Conservation (phyloP, 2,888 invertebrate species). For the Caenorhabditis sp. region DNA sequence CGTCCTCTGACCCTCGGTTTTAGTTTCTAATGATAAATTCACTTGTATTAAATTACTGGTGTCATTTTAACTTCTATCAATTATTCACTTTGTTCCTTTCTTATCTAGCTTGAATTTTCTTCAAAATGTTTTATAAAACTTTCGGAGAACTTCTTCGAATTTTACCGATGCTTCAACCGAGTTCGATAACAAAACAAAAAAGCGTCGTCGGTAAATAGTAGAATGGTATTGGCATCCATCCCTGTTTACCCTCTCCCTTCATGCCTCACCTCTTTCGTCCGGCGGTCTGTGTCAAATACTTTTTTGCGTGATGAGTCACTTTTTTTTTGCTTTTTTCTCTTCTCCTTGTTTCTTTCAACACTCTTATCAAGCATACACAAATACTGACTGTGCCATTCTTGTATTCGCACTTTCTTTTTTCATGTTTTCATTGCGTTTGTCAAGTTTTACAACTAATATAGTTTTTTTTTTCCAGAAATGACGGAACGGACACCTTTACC, state of each 20-base stretch:
- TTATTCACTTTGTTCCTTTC: not conserved
- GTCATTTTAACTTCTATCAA: not conserved
- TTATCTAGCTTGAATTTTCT: not conserved
- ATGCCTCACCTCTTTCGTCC: conserved; percentile 49
- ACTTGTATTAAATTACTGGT: not conserved
- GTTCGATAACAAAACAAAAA: conserved; percentile 54
- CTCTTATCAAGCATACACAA: conserved; percentile 54
- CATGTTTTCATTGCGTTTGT: not conserved
- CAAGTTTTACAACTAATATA: conserved; percentile 1
- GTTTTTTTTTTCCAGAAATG: conserved; percentile 40
- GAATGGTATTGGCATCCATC: conserved; percentile 42
- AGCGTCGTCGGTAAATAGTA: conserved; percentile 48
- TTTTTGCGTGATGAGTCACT: conserved; percentile 51
- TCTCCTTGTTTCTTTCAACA: conserved; percentile 30
- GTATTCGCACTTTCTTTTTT: conserved; percentile 14
- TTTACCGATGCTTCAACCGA: not conserved
- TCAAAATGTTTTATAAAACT: not conserved
- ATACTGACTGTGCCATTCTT: conserved; percentile 27
- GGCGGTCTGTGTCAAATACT: conserved; percentile 49
- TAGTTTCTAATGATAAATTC: too few species aligned
- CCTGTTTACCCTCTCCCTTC: conserved; percentile 56
- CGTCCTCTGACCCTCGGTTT: too few species aligned
- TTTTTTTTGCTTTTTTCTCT: conserved; percentile 36
- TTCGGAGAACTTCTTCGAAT: not conserved
- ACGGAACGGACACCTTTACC: conserved; percentile 63